These are phyloP conservation scores for Acleris holmiana DNA, from an alignment of 2,888 invertebrate species.

Conservation along the genomic window DNA sequence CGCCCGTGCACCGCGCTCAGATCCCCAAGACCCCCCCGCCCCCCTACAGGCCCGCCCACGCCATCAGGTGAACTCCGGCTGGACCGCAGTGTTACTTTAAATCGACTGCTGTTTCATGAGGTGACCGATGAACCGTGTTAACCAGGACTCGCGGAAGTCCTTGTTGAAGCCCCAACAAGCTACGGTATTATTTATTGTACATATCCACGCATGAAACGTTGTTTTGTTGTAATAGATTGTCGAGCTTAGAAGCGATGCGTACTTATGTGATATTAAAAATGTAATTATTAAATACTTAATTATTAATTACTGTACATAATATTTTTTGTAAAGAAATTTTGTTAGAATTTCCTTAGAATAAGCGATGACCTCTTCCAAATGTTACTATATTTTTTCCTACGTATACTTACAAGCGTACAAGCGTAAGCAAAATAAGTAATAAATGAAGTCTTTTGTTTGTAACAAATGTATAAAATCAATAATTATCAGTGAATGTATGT, in stretches of 20 bases:
- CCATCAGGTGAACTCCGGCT: conserved; percentile 76
- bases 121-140: conserved; percentile 67
- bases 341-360: conserved; percentile 35
- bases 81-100: conserved; percentile 64
- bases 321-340: conserved; percentile 61
- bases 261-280: conserved; percentile 81
- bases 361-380: conserved; percentile 39
- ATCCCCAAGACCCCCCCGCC: conserved; percentile 81
- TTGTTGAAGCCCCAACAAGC: conserved; percentile 50
- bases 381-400: conserved; percentile 28
- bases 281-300: conserved; percentile 70
- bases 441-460: conserved; percentile 6
- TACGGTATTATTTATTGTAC: conserved; percentile 72
- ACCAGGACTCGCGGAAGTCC: conserved; percentile 35
- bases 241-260: conserved; percentile 70
- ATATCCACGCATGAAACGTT: conserved; percentile 65
- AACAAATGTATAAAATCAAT: conserved; percentile 25
- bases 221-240: conserved; percentile 58
- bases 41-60: conserved; percentile 77
- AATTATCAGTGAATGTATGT: conserved; percentile 21
- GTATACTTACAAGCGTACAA: conserved; percentile 11
- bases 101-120: conserved; percentile 82
- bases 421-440: conserved; percentile 1
- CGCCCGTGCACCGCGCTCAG: conserved; percentile 62
- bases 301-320: conserved; percentile 71